phyloP scores from a whole-genome alignment of 2,888 invertebrate species.

The Lithophane semibrunnea region DNA sequence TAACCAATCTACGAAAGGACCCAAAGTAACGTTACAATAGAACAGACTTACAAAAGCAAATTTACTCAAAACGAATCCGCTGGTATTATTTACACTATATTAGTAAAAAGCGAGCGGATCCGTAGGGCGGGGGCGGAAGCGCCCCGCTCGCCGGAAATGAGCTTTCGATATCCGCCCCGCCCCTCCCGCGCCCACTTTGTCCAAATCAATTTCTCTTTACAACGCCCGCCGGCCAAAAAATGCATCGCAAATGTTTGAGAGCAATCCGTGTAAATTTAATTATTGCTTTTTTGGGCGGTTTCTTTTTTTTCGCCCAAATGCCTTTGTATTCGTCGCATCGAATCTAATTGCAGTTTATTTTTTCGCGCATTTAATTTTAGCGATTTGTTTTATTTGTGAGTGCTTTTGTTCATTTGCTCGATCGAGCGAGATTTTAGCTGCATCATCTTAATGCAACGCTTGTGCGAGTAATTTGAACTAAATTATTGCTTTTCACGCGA shows the following conservation, averaged over 20 bases:
- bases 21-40: constrained; percentile 43
- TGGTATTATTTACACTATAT: constrained; percentile 71
- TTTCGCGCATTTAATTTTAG: constrained; percentile 45
- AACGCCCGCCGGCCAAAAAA: constrained; percentile 67
- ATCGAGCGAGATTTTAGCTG: constrained; percentile 2
- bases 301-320: constrained; percentile 36
- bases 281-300: constrained; percentile 51
- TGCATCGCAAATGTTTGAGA: constrained; percentile 71
- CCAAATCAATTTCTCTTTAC: constrained; percentile 86
- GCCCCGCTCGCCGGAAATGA: constrained; percentile 82
- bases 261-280: constrained; percentile 66
- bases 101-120: constrained; percentile 65
- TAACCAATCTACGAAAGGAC: constrained; percentile 44
- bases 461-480: background rate
- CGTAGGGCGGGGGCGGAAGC: constrained; percentile 71
- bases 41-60: constrained; percentile 61
- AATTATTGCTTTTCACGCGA: constrained; percentile 31
- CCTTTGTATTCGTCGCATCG: constrained; percentile 48
- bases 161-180: constrained; percentile 83
- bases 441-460: constrained; percentile 10
- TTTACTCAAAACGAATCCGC: constrained; percentile 64
- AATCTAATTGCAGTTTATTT: constrained; percentile 46
- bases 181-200: constrained; percentile 78
- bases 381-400: constrained; percentile 44
- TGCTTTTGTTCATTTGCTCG: constrained; percentile 36